phyloP scores from a whole-genome alignment of 2,113 vertebrate species.

The Malaclemys terrapin region DNA sequence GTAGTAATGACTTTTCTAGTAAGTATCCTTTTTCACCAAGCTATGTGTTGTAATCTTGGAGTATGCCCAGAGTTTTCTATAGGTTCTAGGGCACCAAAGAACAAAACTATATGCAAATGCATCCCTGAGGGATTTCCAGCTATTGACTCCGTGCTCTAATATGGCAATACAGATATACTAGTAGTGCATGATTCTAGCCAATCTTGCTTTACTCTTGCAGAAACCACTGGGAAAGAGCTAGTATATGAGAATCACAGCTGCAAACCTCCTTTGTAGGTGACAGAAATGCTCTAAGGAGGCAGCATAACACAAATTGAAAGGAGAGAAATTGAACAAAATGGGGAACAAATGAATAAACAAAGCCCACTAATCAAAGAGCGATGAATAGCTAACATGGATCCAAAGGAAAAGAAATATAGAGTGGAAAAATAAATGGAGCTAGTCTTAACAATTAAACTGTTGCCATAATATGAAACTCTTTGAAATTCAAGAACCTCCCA shows the following conservation, averaged over 20 bases:
- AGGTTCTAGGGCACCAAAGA: background rate
- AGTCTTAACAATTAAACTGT: background rate
- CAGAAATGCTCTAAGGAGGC: background rate
- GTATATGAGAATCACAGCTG: background rate
- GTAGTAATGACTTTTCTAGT: background rate
- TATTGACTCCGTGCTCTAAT: background rate
- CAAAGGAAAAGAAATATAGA: background rate
- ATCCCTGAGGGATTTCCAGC: background rate
- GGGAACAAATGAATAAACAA: background rate
- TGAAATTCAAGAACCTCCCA: background rate
- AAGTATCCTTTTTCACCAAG: background rate
- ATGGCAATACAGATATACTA: background rate
- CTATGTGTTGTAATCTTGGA: background rate
- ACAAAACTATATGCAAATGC: background rate
- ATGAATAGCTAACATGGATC: background rate
- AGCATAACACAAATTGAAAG: background rate
- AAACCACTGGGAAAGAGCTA: rapidly evolving
- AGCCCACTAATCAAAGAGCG: background rate
- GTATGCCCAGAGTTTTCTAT: background rate
- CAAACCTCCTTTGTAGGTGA: background rate
- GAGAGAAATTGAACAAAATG: background rate
- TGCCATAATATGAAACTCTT: background rate
- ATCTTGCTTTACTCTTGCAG: background rate
- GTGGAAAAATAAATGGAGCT: background rate
- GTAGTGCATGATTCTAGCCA: background rate